phyloP scores from a whole-genome alignment of 2,888 invertebrate species.

The Lasioglossum vierecki region DNA sequence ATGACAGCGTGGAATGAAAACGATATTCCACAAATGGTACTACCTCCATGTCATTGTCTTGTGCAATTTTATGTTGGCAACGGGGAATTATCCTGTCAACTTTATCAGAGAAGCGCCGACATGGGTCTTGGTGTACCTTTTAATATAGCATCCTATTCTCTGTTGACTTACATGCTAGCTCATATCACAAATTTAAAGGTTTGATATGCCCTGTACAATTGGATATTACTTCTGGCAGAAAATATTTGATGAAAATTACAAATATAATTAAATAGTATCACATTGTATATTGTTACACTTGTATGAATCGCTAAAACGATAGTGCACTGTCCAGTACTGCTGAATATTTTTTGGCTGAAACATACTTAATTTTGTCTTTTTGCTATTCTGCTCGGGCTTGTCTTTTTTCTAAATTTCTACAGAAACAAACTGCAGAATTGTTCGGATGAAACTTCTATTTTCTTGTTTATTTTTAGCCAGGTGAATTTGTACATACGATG shows the following conservation, averaged over 20 bases:
- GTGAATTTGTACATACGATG: constrained; percentile 96
- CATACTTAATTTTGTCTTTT: not conserved
- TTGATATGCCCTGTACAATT: not conserved
- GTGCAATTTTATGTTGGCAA: constrained; percentile 96
- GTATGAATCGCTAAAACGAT: not conserved
- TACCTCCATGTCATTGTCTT: constrained; percentile 98
- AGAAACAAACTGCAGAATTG: not conserved
- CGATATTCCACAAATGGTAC: constrained; percentile 95
- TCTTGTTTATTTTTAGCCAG: constrained; percentile 86
- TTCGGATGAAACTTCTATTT: constrained; percentile 30
- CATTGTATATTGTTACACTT: not conserved
- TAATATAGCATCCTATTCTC: constrained; percentile 98
- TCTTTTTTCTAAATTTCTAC: constrained; percentile 49
- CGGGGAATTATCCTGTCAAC: constrained; percentile 93
- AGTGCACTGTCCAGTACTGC: not conserved
- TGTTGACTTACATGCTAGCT: constrained; percentile 98
- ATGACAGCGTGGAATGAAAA: constrained; percentile 98
- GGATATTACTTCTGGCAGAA: not conserved
- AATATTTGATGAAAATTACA: not conserved
- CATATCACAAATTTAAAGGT: constrained; percentile 96
- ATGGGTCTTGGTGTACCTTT: constrained; percentile 99
- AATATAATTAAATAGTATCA: not conserved
- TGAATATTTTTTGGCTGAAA: not conserved
- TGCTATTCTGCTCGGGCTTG: not conserved
- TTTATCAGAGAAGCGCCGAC: constrained; percentile 98